Evolutionary conservation across 2,113 vertebrate species (phyloP).

Genomic region (Harpagus bidentatus): DNA sequence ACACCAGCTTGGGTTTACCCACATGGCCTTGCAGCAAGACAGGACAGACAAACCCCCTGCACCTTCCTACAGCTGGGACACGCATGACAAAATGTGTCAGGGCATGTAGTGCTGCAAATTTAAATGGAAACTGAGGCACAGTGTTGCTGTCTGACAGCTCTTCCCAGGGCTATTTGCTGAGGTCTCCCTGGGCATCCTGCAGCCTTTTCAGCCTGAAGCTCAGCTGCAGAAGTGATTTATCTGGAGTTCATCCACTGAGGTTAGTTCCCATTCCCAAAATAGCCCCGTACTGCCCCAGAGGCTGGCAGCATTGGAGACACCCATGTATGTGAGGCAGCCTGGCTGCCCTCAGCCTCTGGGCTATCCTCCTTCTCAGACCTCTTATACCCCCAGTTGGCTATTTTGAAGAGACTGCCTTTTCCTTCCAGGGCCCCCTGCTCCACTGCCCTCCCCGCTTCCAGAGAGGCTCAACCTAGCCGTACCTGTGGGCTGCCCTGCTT

Average conservation of each 20-base stretch:
- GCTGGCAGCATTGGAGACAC: background rate
- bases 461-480: fast-evolving
- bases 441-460: fast-evolving
- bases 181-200: background rate
- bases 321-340: background rate
- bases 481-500: background rate
- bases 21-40: background rate
- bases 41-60: background rate
- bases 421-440: background rate
- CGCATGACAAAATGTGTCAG: fast-evolving
- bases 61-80: background rate
- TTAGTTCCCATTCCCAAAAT: background rate
- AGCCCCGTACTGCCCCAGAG: background rate
- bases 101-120: background rate
- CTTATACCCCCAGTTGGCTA: background rate
- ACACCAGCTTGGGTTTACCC: background rate
- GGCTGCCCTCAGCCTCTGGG: background rate
- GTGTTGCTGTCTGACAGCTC: background rate
- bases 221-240: background rate
- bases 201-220: background rate
- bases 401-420: background rate
- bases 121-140: background rate
- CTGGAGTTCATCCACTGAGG: background rate
- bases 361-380: background rate
- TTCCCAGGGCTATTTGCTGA: background rate